Base-by-base conservation (phyloP, 2,888 invertebrate genomes). In the Philhelius pedissequus region DNA sequence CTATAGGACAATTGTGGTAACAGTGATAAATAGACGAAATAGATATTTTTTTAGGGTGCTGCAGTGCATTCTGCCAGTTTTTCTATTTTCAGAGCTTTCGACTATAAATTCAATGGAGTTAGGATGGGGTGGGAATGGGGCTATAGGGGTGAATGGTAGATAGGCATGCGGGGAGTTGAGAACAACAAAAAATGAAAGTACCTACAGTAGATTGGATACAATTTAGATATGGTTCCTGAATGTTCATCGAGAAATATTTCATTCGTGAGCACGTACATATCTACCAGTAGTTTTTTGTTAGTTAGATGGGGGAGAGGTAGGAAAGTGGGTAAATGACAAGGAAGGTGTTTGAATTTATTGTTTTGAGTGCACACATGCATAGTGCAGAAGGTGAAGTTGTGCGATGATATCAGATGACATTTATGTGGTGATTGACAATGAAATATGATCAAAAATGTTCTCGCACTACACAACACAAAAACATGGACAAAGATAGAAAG, bases 391-490 rank as follows among this genome's bases (percentile, higher is more conserved):
- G 69, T 69, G 64, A 69, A 70, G 66, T 81, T 75, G 45, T 58
- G 58, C 69, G 45, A 64, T 83, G 74, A 75, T 83, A 83, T 79
- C 74, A 70, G 74, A 74, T 83, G 83, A 83, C 83, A 83, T 83
- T 83, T 83, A 83, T 83, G 79, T 66, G 83, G 56, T 83, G 83
- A 83, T 83, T 83, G 83, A 83, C 83, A 83, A 83, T 83, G 83
- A 83, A 83, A 83, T 83, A 79, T 83, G 83, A 79, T 75, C 79
- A 77, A 68, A 60, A 71, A 70, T 71, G n/a, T 60, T 60, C 54
- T 30, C 3, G 5, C 30, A 27, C 40, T 48, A 48, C 32, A 45
- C 45, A 45, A 45, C 45, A 45, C 7, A 30, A 25, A 25, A 30
- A 56, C 13, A 35, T 13, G 7, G 6, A 7, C 6, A 6, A 9